Conservation (phyloP, 2,888 invertebrate genomes). For the Charanyca ferruginea region DNA sequence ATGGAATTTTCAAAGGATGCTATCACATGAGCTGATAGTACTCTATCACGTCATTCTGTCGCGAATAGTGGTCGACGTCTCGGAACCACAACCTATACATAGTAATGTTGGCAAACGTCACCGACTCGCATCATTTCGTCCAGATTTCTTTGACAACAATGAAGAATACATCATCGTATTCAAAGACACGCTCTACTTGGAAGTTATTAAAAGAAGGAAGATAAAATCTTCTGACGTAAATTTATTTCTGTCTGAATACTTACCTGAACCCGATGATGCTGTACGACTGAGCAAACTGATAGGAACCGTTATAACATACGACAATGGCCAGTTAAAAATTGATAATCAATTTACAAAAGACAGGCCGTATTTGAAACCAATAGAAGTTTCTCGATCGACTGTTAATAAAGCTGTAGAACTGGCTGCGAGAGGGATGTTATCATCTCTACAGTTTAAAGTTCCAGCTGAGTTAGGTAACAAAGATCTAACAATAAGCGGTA, state of each 20-base stretch:
- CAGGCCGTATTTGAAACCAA: slow-evolving; percentile 9
- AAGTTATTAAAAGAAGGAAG: background rate
- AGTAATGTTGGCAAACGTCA: too few relatives aligned
- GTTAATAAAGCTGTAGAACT: slow-evolving; percentile 30
- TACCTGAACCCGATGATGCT: background rate
- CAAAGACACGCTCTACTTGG: slow-evolving; percentile 24
- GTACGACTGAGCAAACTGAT: slow-evolving; percentile 38
- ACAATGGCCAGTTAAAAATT: slow-evolving; percentile 28
- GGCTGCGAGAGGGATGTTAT: slow-evolving; percentile 25
- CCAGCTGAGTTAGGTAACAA: slow-evolving; percentile 52
- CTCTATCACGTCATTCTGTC: slow-evolving; percentile 51
- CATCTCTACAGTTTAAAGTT: slow-evolving; percentile 26
- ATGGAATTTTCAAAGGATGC: slow-evolving; percentile 16
- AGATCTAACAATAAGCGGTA: slow-evolving; percentile 39
- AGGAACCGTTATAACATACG: slow-evolving; percentile 28
- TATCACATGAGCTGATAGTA: slow-evolving; percentile 26
- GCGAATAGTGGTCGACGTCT: slow-evolving; percentile 31
- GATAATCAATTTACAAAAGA: background rate
- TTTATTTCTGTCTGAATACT: background rate
- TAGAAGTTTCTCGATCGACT: slow-evolving; percentile 15
- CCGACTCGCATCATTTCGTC: slow-evolving; percentile 30
- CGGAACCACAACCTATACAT: slow-evolving; percentile 22
- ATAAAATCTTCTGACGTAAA: background rate
- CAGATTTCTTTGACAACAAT: slow-evolving; percentile 29
- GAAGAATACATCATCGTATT: slow-evolving; percentile 36